phyloP scores from a whole-genome alignment of 2,888 invertebrate species.

The Gari tellinella region DNA sequence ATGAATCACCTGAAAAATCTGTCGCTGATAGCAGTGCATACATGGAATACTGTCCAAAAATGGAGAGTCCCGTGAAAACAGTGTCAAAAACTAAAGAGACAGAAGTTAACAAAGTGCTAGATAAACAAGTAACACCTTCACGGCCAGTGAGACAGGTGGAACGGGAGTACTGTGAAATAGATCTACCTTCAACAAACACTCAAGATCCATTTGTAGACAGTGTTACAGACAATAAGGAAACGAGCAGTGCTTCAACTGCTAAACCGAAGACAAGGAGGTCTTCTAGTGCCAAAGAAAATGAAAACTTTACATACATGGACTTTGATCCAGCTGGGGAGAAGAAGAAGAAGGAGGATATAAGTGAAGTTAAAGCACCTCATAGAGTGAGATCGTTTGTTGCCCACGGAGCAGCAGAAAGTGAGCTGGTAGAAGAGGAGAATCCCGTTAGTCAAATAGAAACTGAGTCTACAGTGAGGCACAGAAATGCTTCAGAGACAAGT shows the following conservation, averaged over 20 bases:
- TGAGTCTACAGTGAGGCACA: background rate
- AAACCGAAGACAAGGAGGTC: too few species aligned
- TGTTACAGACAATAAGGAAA: too few species aligned
- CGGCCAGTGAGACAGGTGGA: too few species aligned
- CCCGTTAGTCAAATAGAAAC: background rate
- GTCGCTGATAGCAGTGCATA: slow-evolving; percentile 50
- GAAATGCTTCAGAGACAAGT: too few species aligned
- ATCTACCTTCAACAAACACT: too few species aligned
- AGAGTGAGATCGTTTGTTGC: slow-evolving; percentile 53
- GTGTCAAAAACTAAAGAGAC: too few species aligned
- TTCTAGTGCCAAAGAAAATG: slow-evolving; percentile 2
- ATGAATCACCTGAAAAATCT: slow-evolving; percentile 1
- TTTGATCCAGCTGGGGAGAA: slow-evolving; percentile 55
- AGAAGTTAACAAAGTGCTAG: too few species aligned
- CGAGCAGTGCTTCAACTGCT: too few species aligned
- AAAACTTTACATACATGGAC: slow-evolving; percentile 62
- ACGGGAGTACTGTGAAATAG: too few species aligned
- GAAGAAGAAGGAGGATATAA: background rate
- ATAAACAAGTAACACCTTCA: too few species aligned
- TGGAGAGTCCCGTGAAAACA: slow-evolving; percentile 9
- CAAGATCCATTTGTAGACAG: too few species aligned
- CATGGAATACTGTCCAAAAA: slow-evolving; percentile 60
- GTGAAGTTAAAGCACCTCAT: slow-evolving; percentile 42
- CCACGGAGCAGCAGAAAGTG: background rate
- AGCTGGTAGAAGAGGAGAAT: background rate